Percentiles rank a stretch among this genome's conserved stretches.
Evolutionary conservation across 2,113 vertebrate species (phyloP).

Genomic region (Cyprinus carpio): DNA sequence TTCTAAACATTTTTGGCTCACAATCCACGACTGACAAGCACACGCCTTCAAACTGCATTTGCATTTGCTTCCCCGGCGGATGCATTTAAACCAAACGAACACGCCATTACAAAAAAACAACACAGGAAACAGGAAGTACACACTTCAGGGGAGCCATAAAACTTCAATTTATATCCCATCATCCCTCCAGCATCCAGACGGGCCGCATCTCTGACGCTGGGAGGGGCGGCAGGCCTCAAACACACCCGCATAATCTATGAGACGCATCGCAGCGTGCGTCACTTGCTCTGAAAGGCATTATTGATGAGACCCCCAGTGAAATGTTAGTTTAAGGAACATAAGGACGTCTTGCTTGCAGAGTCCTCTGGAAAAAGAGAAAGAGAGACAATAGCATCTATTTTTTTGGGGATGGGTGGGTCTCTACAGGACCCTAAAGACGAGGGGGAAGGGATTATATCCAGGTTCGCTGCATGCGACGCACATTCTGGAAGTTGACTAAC

Average conservation of each 20-base stretch:
- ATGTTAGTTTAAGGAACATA: conserved; percentile 26
- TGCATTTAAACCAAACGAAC: background rate
- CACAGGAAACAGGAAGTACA: conserved; percentile 7
- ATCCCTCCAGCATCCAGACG: background rate
- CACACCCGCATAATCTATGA: conserved; percentile 10
- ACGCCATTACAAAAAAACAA: background rate
- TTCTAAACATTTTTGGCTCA: background rate
- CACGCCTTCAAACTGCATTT: background rate
- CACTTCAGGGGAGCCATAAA: conserved; percentile 30
- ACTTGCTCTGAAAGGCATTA: background rate
- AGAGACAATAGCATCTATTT: conserved; percentile 21
- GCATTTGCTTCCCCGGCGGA: background rate
- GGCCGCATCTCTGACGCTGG: background rate
- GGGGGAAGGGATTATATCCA: background rate
- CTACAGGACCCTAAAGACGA: background rate
- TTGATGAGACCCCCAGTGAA: background rate
- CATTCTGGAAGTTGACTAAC: conserved; percentile 13
- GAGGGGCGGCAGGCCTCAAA: background rate
- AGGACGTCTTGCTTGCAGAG: background rate
- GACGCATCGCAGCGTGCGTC: background rate
- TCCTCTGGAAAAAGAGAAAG: background rate
- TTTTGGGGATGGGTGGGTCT: background rate
- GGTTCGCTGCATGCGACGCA: background rate
- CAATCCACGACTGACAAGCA: background rate
- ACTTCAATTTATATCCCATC: conserved; percentile 29